phyloP scores from a whole-genome alignment of 2,888 invertebrate genomes.

The Mythimna impura region DNA sequence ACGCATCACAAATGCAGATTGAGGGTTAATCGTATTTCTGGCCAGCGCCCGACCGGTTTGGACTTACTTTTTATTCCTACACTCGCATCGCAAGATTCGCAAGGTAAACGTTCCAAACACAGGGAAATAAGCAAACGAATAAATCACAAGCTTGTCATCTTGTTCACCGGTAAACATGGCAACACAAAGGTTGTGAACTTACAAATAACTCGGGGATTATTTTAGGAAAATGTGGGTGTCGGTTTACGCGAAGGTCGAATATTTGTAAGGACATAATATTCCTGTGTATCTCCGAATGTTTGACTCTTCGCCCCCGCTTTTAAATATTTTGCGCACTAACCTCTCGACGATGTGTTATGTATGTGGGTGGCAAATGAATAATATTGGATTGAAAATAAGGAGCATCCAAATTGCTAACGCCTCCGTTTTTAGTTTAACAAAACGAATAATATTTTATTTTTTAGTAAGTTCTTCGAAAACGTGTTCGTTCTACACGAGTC shows the following conservation, averaged over 20 bases:
- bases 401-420: slow-evolving; percentile 72
- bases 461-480: slow-evolving; percentile 67
- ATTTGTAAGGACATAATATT: slow-evolving; percentile 71
- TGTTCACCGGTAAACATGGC: slow-evolving; percentile 36
- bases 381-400: slow-evolving; percentile 69
- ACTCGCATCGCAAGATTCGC: slow-evolving; percentile 71
- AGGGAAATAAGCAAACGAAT: slow-evolving; percentile 71
- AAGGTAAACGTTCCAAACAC: slow-evolving; percentile 74
- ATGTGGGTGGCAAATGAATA: slow-evolving; percentile 74
- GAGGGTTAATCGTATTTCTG: slow-evolving; percentile 86
- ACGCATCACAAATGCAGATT: slow-evolving; percentile 77
- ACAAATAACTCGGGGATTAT: slow-evolving; percentile 60
- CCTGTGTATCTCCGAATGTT: slow-evolving; percentile 70
- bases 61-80: slow-evolving; percentile 75
- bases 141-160: slow-evolving; percentile 71
- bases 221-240: slow-evolving; percentile 68
- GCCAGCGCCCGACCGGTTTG: slow-evolving; percentile 83
- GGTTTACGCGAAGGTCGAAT: slow-evolving; percentile 69
- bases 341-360: slow-evolving; percentile 65
- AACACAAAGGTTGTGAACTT: slow-evolving; percentile 59
- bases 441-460: slow-evolving; percentile 66
- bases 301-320: slow-evolving; percentile 72
- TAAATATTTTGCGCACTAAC: slow-evolving; percentile 74
- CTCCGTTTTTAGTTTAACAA: slow-evolving; percentile 68
- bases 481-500: slow-evolving; percentile 70